These are phyloP conservation scores for Cyrtodaria siliqua DNA, from an alignment of 2,888 invertebrate genomes.

Conservation along the genomic window DNA sequence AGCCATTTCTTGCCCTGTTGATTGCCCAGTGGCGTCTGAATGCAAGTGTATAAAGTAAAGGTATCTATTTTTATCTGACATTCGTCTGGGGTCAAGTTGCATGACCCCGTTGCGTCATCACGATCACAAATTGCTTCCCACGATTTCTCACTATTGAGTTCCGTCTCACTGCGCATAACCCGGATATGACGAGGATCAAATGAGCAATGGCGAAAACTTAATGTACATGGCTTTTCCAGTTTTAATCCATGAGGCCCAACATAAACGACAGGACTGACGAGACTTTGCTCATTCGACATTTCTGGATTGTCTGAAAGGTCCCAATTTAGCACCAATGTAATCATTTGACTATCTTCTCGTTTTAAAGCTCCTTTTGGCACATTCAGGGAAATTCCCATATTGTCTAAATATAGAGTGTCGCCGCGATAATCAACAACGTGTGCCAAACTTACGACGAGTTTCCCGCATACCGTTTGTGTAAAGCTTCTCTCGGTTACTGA, in stretches of 20 bases:
- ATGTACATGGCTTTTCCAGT: conserved; percentile 64
- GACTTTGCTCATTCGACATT: conserved; percentile 63
- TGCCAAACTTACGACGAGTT: conserved; percentile 66
- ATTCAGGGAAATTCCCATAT: conserved; percentile 71
- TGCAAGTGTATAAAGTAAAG: conserved; percentile 70
- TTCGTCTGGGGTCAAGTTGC: conserved; percentile 63
- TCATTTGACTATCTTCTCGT: conserved; percentile 46
- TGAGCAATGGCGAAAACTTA: conserved; percentile 71
- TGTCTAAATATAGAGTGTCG: conserved; percentile 66
- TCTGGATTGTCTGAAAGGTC: conserved; percentile 70
- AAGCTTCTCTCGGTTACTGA: conserved; percentile 55
- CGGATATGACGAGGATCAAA: conserved; percentile 67
- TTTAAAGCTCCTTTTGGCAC: conserved; percentile 68
- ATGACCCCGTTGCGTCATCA: conserved; percentile 21
- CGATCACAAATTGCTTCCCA: conserved; percentile 57
- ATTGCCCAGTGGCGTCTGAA: conserved; percentile 55
- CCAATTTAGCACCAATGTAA: conserved; percentile 72
- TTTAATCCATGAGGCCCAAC: conserved; percentile 72
- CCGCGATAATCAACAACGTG: conserved; percentile 63
- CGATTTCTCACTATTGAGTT: conserved; percentile 51
- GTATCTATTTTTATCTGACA: conserved; percentile 64
- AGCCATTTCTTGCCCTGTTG: conserved; percentile 69
- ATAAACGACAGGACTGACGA: conserved; percentile 74
- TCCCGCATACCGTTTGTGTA: conserved; percentile 54
- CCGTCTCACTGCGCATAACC: conserved; percentile 70